Evolutionary conservation across 2,797 vertebrate species (phyloP).

Genomic region (Sebastes oblongus): DNA sequence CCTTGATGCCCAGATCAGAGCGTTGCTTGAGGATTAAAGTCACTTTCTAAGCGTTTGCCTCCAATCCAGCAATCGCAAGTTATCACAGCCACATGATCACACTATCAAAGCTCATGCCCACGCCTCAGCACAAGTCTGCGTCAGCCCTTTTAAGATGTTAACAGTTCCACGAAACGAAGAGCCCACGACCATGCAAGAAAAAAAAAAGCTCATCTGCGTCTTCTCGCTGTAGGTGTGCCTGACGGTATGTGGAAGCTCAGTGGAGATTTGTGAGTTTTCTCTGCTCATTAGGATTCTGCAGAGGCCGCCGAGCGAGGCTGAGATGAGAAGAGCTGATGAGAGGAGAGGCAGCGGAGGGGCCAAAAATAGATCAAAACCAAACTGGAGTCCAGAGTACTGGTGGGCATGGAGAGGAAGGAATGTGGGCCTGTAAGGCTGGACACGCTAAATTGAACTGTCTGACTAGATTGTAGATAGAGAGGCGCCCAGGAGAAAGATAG

Average conservation of each 20-base stretch:
- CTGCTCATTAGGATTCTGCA: slow-evolving; percentile 69
- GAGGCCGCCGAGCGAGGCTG: slow-evolving; percentile 27
- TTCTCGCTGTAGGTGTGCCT: slow-evolving; percentile 8
- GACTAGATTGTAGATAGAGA: slow-evolving; percentile 60
- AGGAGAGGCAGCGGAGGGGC: slow-evolving; percentile 52
- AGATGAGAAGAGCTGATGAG: slow-evolving; percentile 69
- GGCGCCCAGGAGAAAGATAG: slow-evolving; percentile 30
- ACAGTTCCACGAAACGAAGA: slow-evolving; percentile 14
- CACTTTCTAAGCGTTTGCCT: slow-evolving; percentile 52
- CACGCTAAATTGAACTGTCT: slow-evolving; percentile 65
- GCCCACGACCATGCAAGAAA: neutral
- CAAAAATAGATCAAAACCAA: slow-evolving; percentile 76
- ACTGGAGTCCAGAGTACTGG: slow-evolving; percentile 48
- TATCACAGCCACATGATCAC: slow-evolving; percentile 55
- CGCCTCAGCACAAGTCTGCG: neutral
- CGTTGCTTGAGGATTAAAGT: slow-evolving; percentile 56
- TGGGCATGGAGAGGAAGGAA: slow-evolving; percentile 50
- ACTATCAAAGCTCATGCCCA: slow-evolving; percentile 59
- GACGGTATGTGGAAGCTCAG: neutral
- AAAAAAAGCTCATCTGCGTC: slow-evolving; percentile 9
- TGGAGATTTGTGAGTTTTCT: slow-evolving; percentile 24
- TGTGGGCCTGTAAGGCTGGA: slow-evolving; percentile 54
- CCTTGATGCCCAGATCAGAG: slow-evolving; percentile 37
- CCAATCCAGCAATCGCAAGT: slow-evolving; percentile 30
- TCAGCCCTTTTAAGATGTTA: slow-evolving; percentile 45